A percentile compares a stretch with the other conserved stretches of the same genome.
phyloP scores from a whole-genome alignment of 2,888 invertebrate species.

The Pachycephus smyrnensis region DNA sequence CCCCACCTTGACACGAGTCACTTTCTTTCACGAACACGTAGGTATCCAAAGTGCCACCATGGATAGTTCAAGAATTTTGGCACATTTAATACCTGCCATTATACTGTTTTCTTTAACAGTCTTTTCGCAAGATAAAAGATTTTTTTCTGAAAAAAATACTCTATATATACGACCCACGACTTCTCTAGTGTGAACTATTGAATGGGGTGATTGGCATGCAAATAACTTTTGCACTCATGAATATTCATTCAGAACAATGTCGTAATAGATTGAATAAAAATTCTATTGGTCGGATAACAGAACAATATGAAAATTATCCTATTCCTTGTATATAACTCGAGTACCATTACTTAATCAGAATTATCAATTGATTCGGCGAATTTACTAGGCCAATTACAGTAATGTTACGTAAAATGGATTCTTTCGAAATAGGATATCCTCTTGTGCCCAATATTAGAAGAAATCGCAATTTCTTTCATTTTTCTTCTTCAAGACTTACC shows the following conservation, averaged over 20 bases:
- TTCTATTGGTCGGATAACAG: neutral
- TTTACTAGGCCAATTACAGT: neutral
- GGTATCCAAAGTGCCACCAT: neutral
- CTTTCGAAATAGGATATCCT: neutral
- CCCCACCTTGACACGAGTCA: conserved; percentile 51
- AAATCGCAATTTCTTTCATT: neutral
- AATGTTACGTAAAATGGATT: neutral
- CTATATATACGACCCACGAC: neutral
- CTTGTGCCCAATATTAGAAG: neutral
- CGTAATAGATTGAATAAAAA: neutral
- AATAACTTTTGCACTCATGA: neutral
- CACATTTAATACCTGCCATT: neutral
- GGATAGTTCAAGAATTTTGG: neutral
- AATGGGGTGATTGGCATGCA: neutral
- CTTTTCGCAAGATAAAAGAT: neutral
- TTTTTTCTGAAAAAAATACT: too few species aligned
- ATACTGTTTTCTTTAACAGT: neutral
- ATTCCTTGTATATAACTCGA: neutral
- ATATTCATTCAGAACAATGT: neutral
- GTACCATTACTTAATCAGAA: neutral
- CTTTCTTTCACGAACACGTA: conserved; percentile 46
- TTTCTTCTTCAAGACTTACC: too few species aligned
- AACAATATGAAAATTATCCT: neutral
- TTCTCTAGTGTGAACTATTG: neutral
- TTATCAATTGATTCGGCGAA: neutral